Evolutionary conservation across 2,113 vertebrate species (phyloP).

Genomic region (Sterna hirundo): DNA sequence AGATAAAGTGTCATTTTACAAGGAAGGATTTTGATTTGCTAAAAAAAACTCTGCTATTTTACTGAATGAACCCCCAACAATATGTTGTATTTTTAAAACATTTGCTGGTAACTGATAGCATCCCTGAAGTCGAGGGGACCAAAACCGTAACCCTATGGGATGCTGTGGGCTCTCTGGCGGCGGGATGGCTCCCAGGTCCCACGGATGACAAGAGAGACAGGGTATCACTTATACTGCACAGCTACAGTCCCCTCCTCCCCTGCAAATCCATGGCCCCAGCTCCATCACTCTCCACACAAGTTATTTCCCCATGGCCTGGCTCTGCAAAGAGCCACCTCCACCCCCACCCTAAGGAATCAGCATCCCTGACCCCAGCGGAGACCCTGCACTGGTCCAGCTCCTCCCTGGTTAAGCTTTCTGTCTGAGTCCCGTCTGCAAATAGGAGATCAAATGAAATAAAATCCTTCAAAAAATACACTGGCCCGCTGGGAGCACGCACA

Average conservation of each 20-base stretch:
- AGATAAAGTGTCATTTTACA: background rate
- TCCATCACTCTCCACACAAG: background rate
- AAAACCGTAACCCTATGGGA: background rate
- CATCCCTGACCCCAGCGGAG: background rate
- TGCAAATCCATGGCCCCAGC: background rate
- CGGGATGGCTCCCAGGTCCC: background rate
- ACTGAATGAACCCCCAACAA: background rate
- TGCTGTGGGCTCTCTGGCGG: background rate
- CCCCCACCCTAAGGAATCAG: background rate
- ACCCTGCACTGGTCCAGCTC: background rate
- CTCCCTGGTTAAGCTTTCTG: background rate
- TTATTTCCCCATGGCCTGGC: background rate
- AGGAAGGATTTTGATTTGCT: conserved; percentile 6
- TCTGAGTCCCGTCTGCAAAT: background rate
- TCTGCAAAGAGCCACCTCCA: background rate
- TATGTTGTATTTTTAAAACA: background rate
- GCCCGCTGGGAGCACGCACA: background rate
- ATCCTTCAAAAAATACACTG: background rate
- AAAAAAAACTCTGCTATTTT: background rate
- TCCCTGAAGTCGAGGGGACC: background rate
- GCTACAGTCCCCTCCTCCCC: background rate
- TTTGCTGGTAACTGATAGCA: conserved; percentile 11
- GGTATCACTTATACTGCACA: background rate
- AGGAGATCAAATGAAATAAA: conserved; percentile 2
- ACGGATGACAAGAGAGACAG: background rate